Percentiles rank a stretch among this genome's conserved stretches.
Conservation (phyloP, 2,888 invertebrate genomes). For the Eilema caniola region DNA sequence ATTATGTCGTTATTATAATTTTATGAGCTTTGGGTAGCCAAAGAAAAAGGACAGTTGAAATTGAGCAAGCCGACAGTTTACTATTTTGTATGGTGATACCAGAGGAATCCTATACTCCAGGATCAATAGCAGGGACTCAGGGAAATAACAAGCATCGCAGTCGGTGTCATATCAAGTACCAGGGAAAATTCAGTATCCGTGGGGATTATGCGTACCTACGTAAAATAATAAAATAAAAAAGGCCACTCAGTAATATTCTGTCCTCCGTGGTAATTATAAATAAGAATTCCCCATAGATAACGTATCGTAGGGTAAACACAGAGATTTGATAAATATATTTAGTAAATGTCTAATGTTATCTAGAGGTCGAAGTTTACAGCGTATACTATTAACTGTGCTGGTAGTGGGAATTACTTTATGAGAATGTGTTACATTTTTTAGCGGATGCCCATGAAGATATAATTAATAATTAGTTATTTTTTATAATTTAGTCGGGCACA, state of each 20-base stretch:
- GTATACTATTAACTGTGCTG: too few species aligned
- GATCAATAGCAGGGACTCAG: neutral
- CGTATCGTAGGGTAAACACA: neutral
- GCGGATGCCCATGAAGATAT: neutral
- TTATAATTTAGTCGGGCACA: too few species aligned
- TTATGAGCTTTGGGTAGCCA: neutral
- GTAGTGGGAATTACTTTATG: neutral
- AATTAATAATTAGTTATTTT: too few species aligned
- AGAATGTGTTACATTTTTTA: neutral
- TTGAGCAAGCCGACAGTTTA: neutral
- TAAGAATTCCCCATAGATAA: neutral
- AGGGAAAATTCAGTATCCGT: neutral
- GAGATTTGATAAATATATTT: neutral
- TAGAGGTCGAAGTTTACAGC: neutral
- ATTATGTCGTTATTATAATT: slow-evolving; percentile 8
- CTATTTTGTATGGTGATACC: neutral
- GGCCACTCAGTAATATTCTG: too few species aligned
- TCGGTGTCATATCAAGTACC: neutral
- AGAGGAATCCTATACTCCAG: neutral
- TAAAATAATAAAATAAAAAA: too few species aligned
- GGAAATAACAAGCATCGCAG: neutral
- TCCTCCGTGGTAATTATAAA: neutral
- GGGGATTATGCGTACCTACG: too few species aligned
- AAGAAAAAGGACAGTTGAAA: neutral
- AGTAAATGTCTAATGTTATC: neutral